Conservation (phyloP, 1,140 invertebrate genomes). For the Eulimnadia texana region DNA sequence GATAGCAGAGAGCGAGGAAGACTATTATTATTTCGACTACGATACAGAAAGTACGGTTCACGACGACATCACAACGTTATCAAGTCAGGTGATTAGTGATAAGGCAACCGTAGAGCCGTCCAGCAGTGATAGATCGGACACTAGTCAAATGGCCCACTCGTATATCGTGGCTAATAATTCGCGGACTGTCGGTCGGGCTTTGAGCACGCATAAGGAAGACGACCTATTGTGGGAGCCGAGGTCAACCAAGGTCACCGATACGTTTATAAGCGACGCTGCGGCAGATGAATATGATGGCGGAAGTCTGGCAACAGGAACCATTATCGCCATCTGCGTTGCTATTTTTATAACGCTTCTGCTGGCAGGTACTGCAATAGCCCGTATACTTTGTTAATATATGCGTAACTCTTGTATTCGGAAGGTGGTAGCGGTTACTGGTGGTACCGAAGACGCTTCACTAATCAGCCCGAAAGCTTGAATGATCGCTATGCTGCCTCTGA, state of each 20-base stretch:
- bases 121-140: not conserved
- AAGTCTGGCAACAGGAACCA: no score
- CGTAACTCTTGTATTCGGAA: not conserved
- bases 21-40: not conserved
- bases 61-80: not conserved
- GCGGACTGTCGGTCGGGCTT: not conserved
- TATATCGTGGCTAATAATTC: not conserved
- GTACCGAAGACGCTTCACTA: constrained; percentile 8
- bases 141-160: not conserved
- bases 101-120: not conserved
- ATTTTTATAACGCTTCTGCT: no score
- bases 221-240: not conserved
- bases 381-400: no score
- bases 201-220: not conserved
- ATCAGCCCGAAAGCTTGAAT: constrained; percentile 10
- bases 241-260: not conserved
- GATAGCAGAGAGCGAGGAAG: not conserved
- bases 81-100: not conserved
- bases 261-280: no score
- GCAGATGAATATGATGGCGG: no score
- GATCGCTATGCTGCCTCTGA: constrained; percentile 14
- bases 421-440: constrained; percentile 11
- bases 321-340: no score
- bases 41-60: not conserved
- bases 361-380: no score